phyloP scores from a whole-genome alignment of 2,797 vertebrate genomes.

The Ctenopoma multispine region DNA sequence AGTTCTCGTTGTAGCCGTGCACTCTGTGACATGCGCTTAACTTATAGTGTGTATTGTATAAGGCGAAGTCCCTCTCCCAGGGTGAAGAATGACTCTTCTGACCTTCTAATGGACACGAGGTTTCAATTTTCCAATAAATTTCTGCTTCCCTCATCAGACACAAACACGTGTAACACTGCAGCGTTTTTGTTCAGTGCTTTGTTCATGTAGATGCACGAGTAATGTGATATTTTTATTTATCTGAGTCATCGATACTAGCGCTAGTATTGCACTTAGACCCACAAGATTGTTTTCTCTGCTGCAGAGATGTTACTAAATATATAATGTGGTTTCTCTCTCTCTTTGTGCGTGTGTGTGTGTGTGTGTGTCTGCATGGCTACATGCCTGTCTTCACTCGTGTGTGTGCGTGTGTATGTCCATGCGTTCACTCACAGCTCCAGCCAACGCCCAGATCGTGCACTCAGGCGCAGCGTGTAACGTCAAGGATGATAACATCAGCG shows the following conservation, averaged over 20 bases:
- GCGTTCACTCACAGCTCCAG: conserved; percentile 87
- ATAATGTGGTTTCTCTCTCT: conserved; percentile 54
- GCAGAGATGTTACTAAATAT: conserved; percentile 56
- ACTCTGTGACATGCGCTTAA: background rate
- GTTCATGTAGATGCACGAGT: conserved; percentile 42
- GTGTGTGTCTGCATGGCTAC: conserved; percentile 13
- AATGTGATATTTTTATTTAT: conserved; percentile 57
- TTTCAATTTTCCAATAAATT: conserved; percentile 36
- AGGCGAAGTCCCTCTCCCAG: conserved; percentile 1
- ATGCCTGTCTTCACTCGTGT: conserved; percentile 22
- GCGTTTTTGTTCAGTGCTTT: conserved; percentile 29
- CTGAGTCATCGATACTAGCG: conserved; percentile 43
- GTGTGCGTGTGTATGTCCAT: conserved; percentile 43
- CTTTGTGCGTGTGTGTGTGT: conserved; percentile 43
- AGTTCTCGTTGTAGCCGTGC: background rate
- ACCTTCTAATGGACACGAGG: conserved; percentile 22
- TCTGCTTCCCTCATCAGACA: conserved; percentile 27
- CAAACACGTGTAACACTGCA: conserved; percentile 10
- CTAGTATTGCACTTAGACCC: conserved; percentile 42
- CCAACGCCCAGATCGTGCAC: conserved; percentile 97
- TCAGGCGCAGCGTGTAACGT: conserved; percentile 97
- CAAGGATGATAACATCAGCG: conserved; percentile 98
- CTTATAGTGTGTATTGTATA: background rate
- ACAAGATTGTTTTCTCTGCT: conserved; percentile 45
- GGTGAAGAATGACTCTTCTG: conserved; percentile 24